Evolutionary conservation across 2,113 vertebrate species (phyloP).

Genomic region (Eidolon helvum): DNA sequence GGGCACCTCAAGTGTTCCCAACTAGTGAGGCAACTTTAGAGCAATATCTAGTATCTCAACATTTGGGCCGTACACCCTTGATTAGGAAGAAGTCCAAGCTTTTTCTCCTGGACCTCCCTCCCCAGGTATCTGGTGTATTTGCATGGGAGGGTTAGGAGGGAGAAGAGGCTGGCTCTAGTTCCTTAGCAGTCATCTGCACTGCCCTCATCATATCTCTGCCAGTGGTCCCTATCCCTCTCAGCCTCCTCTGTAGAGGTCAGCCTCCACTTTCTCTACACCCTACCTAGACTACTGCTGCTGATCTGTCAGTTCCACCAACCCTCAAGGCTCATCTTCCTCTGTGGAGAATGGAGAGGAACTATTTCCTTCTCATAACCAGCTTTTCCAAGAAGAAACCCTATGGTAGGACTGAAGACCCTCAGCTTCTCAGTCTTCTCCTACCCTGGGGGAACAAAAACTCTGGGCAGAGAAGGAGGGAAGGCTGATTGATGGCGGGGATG

Average conservation of each 20-base stretch:
- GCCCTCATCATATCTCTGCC: neutral
- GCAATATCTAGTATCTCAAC: neutral
- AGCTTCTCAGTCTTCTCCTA: neutral
- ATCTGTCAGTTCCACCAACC: too few relatives aligned
- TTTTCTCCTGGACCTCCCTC: neutral
- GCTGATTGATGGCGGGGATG: too few relatives aligned
- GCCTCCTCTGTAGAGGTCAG: neutral
- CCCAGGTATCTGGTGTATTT: neutral
- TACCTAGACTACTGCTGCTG: neutral
- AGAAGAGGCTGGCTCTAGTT: neutral
- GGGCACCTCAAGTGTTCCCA: too few relatives aligned
- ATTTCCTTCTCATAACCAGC: neutral
- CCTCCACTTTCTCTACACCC: neutral
- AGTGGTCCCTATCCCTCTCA: neutral
- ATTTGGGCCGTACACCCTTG: neutral
- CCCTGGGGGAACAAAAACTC: neutral
- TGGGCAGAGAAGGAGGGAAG: neutral
- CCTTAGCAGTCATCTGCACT: neutral
- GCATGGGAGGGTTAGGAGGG: neutral
- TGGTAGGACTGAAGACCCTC: neutral
- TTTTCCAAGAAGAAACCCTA: neutral
- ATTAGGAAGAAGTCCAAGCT: neutral
- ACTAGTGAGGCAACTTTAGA: neutral
- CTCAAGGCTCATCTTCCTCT: neutral
- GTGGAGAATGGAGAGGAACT: neutral